Percentiles rank a stretch among this genome's conserved stretches.
These are phyloP conservation scores for Pachyrhynchus sulphureomaculatus DNA, from an alignment of 1,140 invertebrate genomes.

Conservation along the genomic window DNA sequence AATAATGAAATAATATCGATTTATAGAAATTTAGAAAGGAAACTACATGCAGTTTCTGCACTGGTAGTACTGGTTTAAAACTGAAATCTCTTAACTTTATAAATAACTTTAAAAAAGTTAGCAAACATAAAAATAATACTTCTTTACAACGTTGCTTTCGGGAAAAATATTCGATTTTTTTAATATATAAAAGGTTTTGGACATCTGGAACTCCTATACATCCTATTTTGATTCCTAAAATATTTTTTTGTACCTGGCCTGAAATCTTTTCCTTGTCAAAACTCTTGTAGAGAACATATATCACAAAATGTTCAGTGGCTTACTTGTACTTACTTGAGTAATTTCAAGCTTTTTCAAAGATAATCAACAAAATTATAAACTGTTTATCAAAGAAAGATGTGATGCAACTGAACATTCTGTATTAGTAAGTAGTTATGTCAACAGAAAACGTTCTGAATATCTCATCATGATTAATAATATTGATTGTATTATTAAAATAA, in stretches of 20 bases:
- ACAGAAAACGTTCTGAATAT: not conserved
- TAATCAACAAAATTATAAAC: no score
- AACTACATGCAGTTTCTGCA: no score
- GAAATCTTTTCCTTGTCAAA: slow-evolving; percentile 27
- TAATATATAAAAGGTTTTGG: slow-evolving; percentile 41
- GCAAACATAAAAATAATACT: no score
- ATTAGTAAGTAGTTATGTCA: not conserved
- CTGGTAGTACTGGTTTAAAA: no score
- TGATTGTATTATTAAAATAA: no score
- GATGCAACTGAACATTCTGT: not conserved
- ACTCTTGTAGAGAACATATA: slow-evolving; percentile 29
- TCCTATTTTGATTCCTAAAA: slow-evolving; percentile 18
- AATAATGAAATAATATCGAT: no score
- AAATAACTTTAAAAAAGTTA: no score
- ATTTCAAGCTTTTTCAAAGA: no score
- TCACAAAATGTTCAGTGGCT: slow-evolving; percentile 3
- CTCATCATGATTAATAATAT: not conserved
- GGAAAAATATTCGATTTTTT: no score
- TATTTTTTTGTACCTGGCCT: not conserved
- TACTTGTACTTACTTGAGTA: not conserved
- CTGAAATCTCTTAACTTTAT: no score
- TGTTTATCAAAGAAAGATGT: not conserved
- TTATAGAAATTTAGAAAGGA: no score
- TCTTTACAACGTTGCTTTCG: no score
- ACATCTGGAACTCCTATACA: slow-evolving; percentile 46